Conservation (phyloP, 2,888 invertebrate species). For the Sminthurinus aureus region DNA sequence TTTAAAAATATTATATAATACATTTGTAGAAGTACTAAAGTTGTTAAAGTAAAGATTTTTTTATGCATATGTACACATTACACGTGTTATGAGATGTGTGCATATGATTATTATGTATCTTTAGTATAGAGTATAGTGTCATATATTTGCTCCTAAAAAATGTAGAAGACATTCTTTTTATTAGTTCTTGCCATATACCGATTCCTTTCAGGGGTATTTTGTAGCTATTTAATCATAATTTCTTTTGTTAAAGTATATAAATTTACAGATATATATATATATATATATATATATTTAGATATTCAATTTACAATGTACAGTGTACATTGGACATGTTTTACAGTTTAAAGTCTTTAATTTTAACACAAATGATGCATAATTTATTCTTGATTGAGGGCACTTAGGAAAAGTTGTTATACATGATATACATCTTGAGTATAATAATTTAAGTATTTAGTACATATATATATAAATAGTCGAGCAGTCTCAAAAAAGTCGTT, state of each 20-base stretch:
- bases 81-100: too few relatives aligned
- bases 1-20: neutral
- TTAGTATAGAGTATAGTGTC: neutral
- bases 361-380: neutral
- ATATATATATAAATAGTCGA: too few relatives aligned
- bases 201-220: neutral
- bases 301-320: neutral
- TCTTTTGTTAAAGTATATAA: neutral
- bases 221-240: neutral
- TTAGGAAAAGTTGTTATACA: neutral
- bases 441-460: too few relatives aligned
- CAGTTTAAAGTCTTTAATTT: neutral
- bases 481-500: too few relatives aligned
- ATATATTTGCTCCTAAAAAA: neutral
- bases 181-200: slow-evolving; percentile 4
- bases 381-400: neutral
- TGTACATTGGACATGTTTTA: neutral
- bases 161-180: neutral
- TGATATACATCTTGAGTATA: too few relatives aligned
- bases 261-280: neutral
- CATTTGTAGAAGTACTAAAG: neutral
- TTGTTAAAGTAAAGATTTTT: neutral
- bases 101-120: neutral
- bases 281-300: neutral
- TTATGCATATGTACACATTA: neutral